Conservation (phyloP, 2,888 invertebrate species). For the Bellardia pandia region DNA sequence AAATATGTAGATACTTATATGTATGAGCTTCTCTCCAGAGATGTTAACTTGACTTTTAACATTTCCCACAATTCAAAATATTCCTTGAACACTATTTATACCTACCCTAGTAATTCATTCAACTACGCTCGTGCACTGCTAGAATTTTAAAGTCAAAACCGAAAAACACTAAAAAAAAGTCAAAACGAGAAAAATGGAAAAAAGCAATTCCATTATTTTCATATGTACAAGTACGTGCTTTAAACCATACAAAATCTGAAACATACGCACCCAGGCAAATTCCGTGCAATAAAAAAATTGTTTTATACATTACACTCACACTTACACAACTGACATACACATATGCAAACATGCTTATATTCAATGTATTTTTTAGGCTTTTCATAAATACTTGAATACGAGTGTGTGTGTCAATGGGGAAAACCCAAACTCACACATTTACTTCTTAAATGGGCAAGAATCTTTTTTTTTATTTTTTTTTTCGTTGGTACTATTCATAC, state of each 20-base stretch:
- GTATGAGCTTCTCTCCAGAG: too few relatives aligned
- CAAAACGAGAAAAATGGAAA: constrained; percentile 25
- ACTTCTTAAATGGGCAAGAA: not conserved
- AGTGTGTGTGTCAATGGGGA: not conserved
- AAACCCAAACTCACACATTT: not conserved
- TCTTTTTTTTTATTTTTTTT: not conserved
- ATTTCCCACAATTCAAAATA: too few relatives aligned
- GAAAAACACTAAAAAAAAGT: constrained; percentile 14
- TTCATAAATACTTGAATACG: constrained; percentile 19
- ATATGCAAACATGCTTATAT: constrained; percentile 10
- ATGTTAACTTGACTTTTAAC: too few relatives aligned
- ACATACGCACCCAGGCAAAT: constrained; percentile 67
- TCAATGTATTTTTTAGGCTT: constrained; percentile 44
- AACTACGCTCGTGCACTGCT: constrained; percentile 4
- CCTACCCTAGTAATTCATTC: not conserved
- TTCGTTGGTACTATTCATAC: constrained; percentile 17
- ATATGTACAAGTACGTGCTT: constrained; percentile 67
- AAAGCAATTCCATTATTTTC: constrained; percentile 69
- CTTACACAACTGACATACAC: not conserved
- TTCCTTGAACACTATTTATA: too few relatives aligned
- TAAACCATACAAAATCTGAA: constrained; percentile 64
- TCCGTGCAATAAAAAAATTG: constrained; percentile 32
- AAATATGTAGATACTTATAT: too few relatives aligned
- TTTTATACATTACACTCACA: constrained; percentile 21
- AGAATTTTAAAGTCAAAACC: constrained; percentile 39